Evolutionary conservation across 2,113 vertebrate species (phyloP), one percentile per base, ranked within the genome.

Genomic region (Anoplopoma fimbria): DNA sequence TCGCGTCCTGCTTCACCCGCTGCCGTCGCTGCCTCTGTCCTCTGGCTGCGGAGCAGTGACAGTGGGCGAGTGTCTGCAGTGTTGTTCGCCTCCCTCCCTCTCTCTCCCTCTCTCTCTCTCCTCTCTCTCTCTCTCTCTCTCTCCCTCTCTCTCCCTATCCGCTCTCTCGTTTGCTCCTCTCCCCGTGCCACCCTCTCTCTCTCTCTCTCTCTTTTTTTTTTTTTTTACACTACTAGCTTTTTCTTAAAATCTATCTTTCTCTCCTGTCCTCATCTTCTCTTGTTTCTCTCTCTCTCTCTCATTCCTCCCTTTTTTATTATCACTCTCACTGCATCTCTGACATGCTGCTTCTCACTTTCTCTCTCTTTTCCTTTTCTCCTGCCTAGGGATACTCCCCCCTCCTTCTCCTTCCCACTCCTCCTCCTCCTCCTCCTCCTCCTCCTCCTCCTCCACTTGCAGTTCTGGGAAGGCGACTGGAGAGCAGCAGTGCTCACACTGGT

Each of bases 11-110:
- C 75, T 71, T 60, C 78, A 70, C 51, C 84, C 75, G 77, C 69
- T 91, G 90, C 94, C 88, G 84, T 70, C 77, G 85, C 91, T 19
- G 88, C 90, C 81, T 91, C 92, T 89, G 89, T 94, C 91, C 93
- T 93, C 93, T 89, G 91, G 89, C 90, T 90, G 91, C 90, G 93
- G 93, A 94, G 93, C 91, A 88, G 93, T 93, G 94, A 93, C 91
- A 91, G 91, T 87, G 90, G 89, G 87, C 81, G 90, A 88, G 90
- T 80, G 91, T 93, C 93, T 94, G 92, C 93, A 93, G 93, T 93
- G 87, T 88, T 85, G 77, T 88, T 91, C 85, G 64, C 90, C 88
- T 91, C 85, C 83, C 90, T 87, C 82, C 81, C 92, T 85, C 88
- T 61, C 81, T 62, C 76, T 6, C 75, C 0, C 89, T 27, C 85